These are phyloP conservation scores for Salvelinus namaycush DNA, from an alignment of 2,113 vertebrate genomes.

Conservation along the genomic window DNA sequence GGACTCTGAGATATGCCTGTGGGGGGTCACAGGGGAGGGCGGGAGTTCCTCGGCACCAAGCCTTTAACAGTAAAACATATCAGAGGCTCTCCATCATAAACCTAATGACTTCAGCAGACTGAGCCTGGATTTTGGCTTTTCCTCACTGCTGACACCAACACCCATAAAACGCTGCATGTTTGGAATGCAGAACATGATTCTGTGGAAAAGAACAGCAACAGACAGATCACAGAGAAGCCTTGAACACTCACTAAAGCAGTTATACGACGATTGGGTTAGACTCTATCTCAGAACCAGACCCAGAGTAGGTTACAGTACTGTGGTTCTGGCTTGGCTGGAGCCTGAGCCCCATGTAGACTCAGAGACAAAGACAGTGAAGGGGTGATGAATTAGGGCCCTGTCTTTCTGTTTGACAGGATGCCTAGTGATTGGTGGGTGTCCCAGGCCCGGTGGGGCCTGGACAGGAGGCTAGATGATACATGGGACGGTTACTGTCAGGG, in stretches of 20 bases:
- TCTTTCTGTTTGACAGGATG: conserved; percentile 23
- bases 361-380: neutral
- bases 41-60: conserved; percentile 56
- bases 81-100: conserved; percentile 62
- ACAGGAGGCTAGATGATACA: conserved; percentile 45
- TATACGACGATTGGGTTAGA: too few species aligned
- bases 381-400: neutral
- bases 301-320: neutral
- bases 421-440: conserved; percentile 29
- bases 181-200: conserved; percentile 63
- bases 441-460: neutral
- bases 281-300: neutral
- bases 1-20: neutral
- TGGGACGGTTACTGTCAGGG: conserved; percentile 37
- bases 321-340: neutral
- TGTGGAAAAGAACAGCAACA: conserved; percentile 40
- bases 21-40: conserved; percentile 44
- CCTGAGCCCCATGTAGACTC: neutral
- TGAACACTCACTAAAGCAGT: neutral
- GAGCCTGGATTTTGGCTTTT: conserved; percentile 57
- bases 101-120: conserved; percentile 73
- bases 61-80: conserved; percentile 69
- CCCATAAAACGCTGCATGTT: conserved; percentile 58
- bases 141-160: conserved; percentile 54
- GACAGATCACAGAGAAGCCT: conserved; percentile 39